Evolutionary conservation across 2,113 vertebrate genomes (phyloP), one percentile per base, ranked within the genome.

Genomic region (Peucedramus taeniatus): DNA sequence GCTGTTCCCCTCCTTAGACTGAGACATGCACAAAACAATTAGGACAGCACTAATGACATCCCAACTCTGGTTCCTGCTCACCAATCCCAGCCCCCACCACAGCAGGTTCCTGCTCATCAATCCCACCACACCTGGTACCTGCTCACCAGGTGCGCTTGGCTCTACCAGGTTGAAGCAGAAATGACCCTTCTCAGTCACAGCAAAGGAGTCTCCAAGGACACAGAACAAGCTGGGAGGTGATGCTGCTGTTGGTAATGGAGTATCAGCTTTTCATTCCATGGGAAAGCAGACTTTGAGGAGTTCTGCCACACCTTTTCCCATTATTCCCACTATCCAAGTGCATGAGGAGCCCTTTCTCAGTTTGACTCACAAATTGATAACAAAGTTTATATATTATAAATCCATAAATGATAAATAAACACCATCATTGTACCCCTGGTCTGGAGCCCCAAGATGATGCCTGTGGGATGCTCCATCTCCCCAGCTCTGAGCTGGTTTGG

Each of bases 401-500:
- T 2, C 45, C 31, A 65, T 18, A 80, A 88, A n/a, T 17, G 35
- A 56, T 42, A 50, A 65, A 40, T 19, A 24, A 79, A 53, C 50
- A 66, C 21, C 61, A 84, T 30, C 39, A 16, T 6, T 4, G 7
- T 15, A 64, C 6, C 10, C 72, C 47, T 13, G 53, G 30, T 15
- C 74, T 5, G 17, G 27, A 59, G 21, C 22, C 17, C 35, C 24
- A 11, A 4, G 51, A 44, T 10, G 27, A 56, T 7, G 44, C 42
- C 31, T 9, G 27, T 1, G 9, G 71, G 71, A 64, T 78, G 40
- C 59, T 65, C 24, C 76, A 74, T 37, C 31, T 37, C 23, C 42
- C 9, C 1, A 0, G 15, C 65, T 45, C 42, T 1, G 4, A n/a
- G 24, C 11, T 26, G 8, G 5, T n/a, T 51, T 31, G 40, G 47